Conservation (phyloP, 2,113 vertebrate species). For the Larimichthys crocea region DNA sequence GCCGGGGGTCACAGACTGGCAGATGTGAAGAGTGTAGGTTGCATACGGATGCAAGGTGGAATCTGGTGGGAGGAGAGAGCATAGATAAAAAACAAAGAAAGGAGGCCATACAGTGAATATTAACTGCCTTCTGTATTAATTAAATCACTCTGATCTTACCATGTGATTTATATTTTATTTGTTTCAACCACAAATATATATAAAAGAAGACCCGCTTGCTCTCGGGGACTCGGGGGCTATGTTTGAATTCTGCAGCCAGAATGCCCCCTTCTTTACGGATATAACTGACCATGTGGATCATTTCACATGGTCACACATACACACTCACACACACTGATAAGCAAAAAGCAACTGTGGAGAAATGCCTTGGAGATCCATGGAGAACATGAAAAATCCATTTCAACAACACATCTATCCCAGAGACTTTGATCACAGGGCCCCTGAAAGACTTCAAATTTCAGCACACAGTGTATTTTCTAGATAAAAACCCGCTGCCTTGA, state of each 20-base stretch:
- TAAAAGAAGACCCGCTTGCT: background rate
- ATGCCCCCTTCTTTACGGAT: slow-evolving; percentile 12
- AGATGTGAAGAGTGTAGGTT: slow-evolving; percentile 31
- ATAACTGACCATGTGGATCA: slow-evolving; percentile 45
- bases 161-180: slow-evolving; percentile 50
- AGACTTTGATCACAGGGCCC: slow-evolving; percentile 61
- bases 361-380: slow-evolving; percentile 65
- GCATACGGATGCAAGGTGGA: slow-evolving; percentile 21
- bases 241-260: slow-evolving; percentile 23
- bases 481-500: slow-evolving; percentile 43
- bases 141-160: slow-evolving; percentile 40
- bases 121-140: slow-evolving; percentile 26
- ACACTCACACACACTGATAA: slow-evolving; percentile 38
- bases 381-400: slow-evolving; percentile 72
- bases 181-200: slow-evolving; percentile 33
- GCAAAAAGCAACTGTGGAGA: slow-evolving; percentile 32
- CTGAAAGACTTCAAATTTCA: slow-evolving; percentile 61
- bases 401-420: slow-evolving; percentile 58
- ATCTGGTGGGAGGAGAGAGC: slow-evolving; percentile 10
- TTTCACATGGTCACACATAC: slow-evolving; percentile 12
- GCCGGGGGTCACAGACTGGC: slow-evolving; percentile 11
- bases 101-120: slow-evolving; percentile 35
- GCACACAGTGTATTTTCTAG: slow-evolving; percentile 41
- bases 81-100: slow-evolving; percentile 31
- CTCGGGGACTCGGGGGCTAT: background rate